These are phyloP conservation scores for Clarias laeviceps DNA, from an alignment of 2,797 vertebrate genomes.

Conservation along the genomic window DNA sequence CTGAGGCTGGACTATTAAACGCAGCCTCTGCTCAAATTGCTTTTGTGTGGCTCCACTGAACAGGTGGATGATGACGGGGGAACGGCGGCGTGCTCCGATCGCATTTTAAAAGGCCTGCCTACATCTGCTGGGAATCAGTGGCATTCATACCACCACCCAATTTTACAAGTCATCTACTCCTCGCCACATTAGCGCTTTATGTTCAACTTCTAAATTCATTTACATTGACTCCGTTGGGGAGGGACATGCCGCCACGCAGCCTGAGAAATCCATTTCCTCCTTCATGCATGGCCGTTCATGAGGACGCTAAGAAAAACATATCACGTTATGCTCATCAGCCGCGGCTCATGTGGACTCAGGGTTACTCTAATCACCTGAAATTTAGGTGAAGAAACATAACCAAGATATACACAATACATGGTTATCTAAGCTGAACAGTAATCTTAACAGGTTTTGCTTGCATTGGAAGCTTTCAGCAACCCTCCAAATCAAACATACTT, in stretches of 20 bases:
- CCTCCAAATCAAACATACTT: neutral
- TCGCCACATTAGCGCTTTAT: constrained; percentile 47
- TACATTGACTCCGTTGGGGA: constrained; percentile 31
- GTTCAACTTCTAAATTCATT: constrained; percentile 47
- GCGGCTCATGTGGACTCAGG: neutral
- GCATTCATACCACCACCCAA: constrained; percentile 53
- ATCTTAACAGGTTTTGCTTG: neutral
- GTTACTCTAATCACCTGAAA: neutral
- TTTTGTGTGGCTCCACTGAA: constrained; percentile 61
- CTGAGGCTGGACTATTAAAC: constrained; percentile 58
- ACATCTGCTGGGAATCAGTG: constrained; percentile 52
- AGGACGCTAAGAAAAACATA: constrained; percentile 11
- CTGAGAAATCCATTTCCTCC: constrained; percentile 31
- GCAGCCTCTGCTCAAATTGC: constrained; percentile 56
- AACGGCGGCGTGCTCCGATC: constrained; percentile 45
- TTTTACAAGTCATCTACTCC: constrained; percentile 60
- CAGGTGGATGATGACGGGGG: constrained; percentile 61
- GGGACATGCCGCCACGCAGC: constrained; percentile 1
- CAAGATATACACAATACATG: neutral
- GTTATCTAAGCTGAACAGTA: neutral
- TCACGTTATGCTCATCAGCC: neutral
- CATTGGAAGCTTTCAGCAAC: neutral
- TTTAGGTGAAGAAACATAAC: neutral
- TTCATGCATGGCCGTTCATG: constrained; percentile 9
- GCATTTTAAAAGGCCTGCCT: constrained; percentile 50